These are phyloP conservation scores for Aspidoscelis tigris DNA, from an alignment of 2,113 vertebrate genomes.

Conservation along the genomic window DNA sequence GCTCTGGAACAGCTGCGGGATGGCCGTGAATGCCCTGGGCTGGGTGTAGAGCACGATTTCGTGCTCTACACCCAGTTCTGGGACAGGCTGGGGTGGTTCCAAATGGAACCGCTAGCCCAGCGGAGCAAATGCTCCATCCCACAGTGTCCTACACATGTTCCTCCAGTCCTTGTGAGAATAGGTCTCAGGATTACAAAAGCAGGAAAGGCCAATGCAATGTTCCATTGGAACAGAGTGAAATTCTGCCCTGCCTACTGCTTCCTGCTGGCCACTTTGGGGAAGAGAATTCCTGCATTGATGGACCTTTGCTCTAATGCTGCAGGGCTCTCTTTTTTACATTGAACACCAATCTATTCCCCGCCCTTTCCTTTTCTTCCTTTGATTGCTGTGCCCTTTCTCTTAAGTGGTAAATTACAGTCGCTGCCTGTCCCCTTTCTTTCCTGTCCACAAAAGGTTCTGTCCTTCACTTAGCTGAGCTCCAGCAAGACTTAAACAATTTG, in stretches of 20 bases:
- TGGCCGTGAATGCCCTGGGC: no score
- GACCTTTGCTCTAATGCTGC: background rate
- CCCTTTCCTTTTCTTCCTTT: background rate
- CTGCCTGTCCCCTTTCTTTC: accelerated
- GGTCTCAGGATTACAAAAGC: no score
- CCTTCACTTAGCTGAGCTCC: constrained; percentile 11
- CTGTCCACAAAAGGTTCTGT: background rate
- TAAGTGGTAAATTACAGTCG: background rate
- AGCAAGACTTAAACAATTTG: constrained; percentile 10
- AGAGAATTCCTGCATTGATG: background rate
- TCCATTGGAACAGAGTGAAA: background rate
- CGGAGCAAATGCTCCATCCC: no score
- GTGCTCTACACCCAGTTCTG: no score
- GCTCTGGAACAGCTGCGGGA: no score
- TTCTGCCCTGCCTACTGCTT: background rate
- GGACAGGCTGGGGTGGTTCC: no score
- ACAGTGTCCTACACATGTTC: no score
- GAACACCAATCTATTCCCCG: background rate
- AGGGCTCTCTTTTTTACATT: background rate
- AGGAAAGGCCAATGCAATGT: no score
- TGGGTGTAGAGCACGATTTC: no score
- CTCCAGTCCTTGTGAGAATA: no score
- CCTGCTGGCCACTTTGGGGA: background rate
- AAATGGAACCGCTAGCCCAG: no score
- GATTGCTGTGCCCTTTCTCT: background rate